Percentiles rank a stretch among this genome's conserved stretches.
Conservation (phyloP, 1,140 invertebrate species). For the Procambarus clarkii region DNA sequence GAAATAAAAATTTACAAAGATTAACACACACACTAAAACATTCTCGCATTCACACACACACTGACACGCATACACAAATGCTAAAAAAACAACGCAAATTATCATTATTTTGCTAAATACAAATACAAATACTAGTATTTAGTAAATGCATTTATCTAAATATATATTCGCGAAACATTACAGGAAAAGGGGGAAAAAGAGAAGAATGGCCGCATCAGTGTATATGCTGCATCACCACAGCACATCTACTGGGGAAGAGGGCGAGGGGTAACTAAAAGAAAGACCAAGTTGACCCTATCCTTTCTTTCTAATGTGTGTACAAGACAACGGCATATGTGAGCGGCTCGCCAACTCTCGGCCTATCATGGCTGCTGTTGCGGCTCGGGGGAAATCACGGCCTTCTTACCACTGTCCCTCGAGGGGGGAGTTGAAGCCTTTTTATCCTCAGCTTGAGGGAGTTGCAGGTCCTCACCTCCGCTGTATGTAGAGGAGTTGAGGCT, state of each 20-base stretch:
- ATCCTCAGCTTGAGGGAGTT: too few relatives aligned
- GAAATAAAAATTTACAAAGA: neutral
- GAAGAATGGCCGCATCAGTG: constrained; percentile 50
- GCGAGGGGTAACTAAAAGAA: constrained; percentile 43
- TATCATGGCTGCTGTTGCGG: too few relatives aligned
- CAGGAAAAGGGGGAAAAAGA: constrained; percentile 15
- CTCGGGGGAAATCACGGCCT: too few relatives aligned
- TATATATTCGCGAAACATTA: constrained; percentile 27
- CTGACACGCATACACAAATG: neutral
- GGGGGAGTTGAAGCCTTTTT: too few relatives aligned
- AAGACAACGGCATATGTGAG: constrained; percentile 50
- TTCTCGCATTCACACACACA: neutral
- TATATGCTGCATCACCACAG: constrained; percentile 47
- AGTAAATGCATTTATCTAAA: neutral
- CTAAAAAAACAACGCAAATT: too few relatives aligned
- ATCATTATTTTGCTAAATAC: too few relatives aligned
- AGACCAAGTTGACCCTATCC: constrained; percentile 47
- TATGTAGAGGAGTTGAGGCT: too few relatives aligned
- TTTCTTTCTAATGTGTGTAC: constrained; percentile 17
- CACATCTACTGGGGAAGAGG: constrained; percentile 17
- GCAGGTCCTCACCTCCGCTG: too few relatives aligned
- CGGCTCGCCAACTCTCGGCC: constrained; percentile 10
- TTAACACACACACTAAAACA: neutral
- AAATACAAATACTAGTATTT: neutral
- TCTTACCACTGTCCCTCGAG: too few relatives aligned